These are phyloP conservation scores for Enteromius treurensis DNA, from an alignment of 2,797 vertebrate genomes.

Conservation along the genomic window DNA sequence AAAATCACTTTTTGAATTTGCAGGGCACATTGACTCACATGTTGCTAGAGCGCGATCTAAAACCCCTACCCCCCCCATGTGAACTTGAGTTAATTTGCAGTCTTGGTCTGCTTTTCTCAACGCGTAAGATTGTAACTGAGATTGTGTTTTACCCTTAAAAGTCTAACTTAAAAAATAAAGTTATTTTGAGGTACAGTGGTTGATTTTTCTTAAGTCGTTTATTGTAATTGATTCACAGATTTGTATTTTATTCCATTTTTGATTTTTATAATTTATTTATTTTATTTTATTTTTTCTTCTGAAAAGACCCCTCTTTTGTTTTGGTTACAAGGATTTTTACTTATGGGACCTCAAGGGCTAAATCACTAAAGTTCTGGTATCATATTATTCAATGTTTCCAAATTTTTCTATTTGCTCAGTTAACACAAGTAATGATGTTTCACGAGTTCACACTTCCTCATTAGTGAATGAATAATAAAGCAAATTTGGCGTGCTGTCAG, in stretches of 20 bases:
- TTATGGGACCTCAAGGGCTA: neutral
- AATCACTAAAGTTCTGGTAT: neutral
- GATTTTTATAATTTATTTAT: too few species aligned
- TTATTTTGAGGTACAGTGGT: too few species aligned
- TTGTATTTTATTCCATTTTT: too few species aligned
- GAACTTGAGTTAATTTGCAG: neutral
- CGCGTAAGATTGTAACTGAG: too few species aligned
- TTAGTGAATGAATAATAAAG: too few species aligned
- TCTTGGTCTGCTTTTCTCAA: too few species aligned
- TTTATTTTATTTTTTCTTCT: neutral
- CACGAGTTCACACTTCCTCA: too few species aligned
- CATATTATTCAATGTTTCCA: neutral
- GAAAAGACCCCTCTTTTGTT: neutral
- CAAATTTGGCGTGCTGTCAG: too few species aligned
- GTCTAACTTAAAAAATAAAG: too few species aligned
- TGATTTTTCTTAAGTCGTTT: too few species aligned
- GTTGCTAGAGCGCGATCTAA: neutral
- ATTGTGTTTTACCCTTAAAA: too few species aligned
- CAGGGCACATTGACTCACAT: neutral
- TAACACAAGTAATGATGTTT: neutral
- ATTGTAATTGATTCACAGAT: too few species aligned
- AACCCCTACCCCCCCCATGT: neutral
- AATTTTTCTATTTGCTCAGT: neutral
- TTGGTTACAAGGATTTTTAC: neutral
- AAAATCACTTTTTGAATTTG: neutral